phyloP scores from a whole-genome alignment of 1,140 invertebrate genomes.

The Neodiprion virginianus region DNA sequence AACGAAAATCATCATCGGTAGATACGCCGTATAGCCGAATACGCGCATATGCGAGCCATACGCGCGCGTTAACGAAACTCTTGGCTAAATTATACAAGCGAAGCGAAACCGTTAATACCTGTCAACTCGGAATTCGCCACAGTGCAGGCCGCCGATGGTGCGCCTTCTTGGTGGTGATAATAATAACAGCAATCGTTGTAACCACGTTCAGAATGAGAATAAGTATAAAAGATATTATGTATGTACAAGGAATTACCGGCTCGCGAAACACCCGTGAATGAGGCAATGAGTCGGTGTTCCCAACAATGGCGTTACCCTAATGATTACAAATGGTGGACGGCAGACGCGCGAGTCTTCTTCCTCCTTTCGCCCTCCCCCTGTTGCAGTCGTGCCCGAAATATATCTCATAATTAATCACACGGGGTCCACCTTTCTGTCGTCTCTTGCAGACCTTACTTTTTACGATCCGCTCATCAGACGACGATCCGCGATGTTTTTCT shows the following conservation, averaged over 20 bases:
- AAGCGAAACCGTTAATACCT: slow-evolving; percentile 21
- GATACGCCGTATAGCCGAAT: too few species aligned
- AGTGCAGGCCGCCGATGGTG: slow-evolving; percentile 7
- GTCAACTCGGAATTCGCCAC: slow-evolving; percentile 13
- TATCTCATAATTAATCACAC: slow-evolving; percentile 1
- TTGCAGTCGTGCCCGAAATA: slow-evolving; percentile 2
- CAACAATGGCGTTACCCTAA: slow-evolving; percentile 46
- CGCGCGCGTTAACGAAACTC: too few species aligned
- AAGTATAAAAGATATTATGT: slow-evolving; percentile 42
- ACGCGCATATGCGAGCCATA: too few species aligned
- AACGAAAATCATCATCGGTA: too few species aligned
- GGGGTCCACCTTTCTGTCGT: too few species aligned
- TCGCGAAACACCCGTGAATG: slow-evolving; percentile 6
- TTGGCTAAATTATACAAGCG: slow-evolving; percentile 7
- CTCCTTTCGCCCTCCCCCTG: background rate
- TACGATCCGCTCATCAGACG: too few species aligned
- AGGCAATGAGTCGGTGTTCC: slow-evolving; percentile 29
- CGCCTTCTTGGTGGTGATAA: slow-evolving; percentile 8
- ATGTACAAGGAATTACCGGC: slow-evolving; percentile 4
- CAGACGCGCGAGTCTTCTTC: slow-evolving; percentile 20
- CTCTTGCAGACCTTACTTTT: too few species aligned
- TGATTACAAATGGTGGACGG: slow-evolving; percentile 49
- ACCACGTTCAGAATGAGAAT: slow-evolving; percentile 1
- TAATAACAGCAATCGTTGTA: slow-evolving; percentile 18
- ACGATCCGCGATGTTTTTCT: too few species aligned